Base-by-base conservation (phyloP, 2,797 vertebrate genomes). In the Distichodus sexfasciatus region DNA sequence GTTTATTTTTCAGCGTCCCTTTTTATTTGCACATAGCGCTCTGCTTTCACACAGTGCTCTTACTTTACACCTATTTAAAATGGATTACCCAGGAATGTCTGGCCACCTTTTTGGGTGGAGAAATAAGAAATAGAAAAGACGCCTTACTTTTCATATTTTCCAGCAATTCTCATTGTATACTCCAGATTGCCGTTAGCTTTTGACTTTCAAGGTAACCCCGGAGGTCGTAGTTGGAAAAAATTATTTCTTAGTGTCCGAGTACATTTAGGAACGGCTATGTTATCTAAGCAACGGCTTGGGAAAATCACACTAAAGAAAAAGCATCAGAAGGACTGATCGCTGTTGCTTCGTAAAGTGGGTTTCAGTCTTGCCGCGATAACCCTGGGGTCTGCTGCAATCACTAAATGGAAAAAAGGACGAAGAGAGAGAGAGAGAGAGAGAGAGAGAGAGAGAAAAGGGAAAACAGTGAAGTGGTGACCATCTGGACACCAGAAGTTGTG, bases 231-330 rank as follows among this genome's bases (percentile, higher is more conserved):
- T 38, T 21, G 1, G 17, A 38, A 24, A n/a, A 38, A 2, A 21
- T 40, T 12, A 38, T 36, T 58, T 38, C 54, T 40, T 7, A 28
- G 23, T 53, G 40, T 29, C 21, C n/a, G 15, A 61, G 44, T 12
- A n/a, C 26, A 59, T 71, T 72, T 64, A 31, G 36, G 60, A 62
- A 58, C n/a, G n/a, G n/a, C n/a, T n/a, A n/a, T n/a, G n/a, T n/a
- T n/a, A n/a, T n/a, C n/a, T n/a, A n/a, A n/a, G n/a, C n/a, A n/a
- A n/a, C n/a, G n/a, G n/a, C n/a, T n/a, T n/a, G n/a, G n/a, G n/a
- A 74, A 75, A 71, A 71, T 75, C 57, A 21, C 31, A 71, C 40
- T 43, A 43, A 55, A 58, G 31, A 29, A 64, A 73, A 72, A 23
- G 57, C 64, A 62, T 72, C 55, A 79, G 78, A 75, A 67, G 29